Evolutionary conservation across 2,113 vertebrate species (phyloP).

Genomic region (Thermophis baileyi): DNA sequence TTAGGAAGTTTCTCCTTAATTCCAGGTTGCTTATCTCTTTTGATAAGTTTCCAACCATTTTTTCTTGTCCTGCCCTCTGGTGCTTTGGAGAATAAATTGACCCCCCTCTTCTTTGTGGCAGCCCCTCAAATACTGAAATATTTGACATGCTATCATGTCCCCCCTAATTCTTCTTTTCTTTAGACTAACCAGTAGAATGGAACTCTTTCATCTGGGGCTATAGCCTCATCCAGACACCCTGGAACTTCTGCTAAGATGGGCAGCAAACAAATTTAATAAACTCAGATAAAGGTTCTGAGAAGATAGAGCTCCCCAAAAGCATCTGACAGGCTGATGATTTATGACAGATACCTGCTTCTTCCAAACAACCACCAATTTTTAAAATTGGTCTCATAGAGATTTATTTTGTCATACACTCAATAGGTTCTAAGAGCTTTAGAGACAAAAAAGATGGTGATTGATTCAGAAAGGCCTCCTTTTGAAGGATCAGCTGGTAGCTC

Average conservation of each 20-base stretch:
- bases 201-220: background rate
- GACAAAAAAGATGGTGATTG: background rate
- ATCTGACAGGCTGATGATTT: background rate
- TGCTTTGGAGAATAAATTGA: too few species aligned
- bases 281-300: background rate
- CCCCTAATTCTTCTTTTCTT: too few species aligned
- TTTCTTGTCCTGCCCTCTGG: too few species aligned
- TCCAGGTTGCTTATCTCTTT: too few species aligned
- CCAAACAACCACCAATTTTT: background rate
- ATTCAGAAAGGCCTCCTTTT: background rate
- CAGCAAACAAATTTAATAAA: too few species aligned
- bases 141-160: too few species aligned
- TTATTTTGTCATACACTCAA: background rate
- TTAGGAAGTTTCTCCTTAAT: too few species aligned
- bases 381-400: background rate
- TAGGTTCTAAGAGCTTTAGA: background rate
- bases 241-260: background rate
- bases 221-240: background rate
- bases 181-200: too few species aligned
- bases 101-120: too few species aligned
- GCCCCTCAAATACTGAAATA: too few species aligned
- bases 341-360: background rate
- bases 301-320: background rate
- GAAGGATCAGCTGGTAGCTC: background rate
- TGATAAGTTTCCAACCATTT: too few species aligned